Evolutionary conservation across 1,140 invertebrate genomes (phyloP).

Genomic region (Oryzaephilus surinamensis): DNA sequence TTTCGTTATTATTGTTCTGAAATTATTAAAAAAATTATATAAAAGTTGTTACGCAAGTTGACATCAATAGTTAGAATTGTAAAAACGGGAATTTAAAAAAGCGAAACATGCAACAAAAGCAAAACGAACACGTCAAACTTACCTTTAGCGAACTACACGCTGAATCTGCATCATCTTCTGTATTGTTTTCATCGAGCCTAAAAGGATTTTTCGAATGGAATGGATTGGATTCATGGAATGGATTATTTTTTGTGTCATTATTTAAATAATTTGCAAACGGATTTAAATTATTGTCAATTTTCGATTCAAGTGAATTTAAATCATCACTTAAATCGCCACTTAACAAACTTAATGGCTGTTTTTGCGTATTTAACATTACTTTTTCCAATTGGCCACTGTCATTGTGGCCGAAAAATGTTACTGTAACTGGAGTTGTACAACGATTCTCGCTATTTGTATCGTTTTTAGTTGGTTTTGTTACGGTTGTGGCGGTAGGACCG

Average conservation of each 20-base stretch:
- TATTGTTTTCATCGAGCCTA: constrained; percentile 14
- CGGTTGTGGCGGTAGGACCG: constrained; percentile 16
- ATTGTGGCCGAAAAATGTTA: constrained; percentile 44
- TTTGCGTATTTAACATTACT: constrained; percentile 23
- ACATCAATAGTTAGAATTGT: neutral
- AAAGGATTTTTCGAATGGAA: too few species aligned
- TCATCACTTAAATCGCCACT: constrained; percentile 12
- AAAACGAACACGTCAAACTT: constrained; percentile 36
- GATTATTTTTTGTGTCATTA: constrained; percentile 43
- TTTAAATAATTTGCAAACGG: constrained; percentile 36
- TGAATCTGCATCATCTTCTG: too few species aligned
- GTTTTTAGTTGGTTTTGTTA: constrained; percentile 8
- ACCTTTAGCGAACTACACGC: constrained; percentile 26
- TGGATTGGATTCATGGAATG: constrained; percentile 43
- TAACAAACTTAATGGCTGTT: constrained; percentile 23
- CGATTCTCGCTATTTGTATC: constrained; percentile 24
- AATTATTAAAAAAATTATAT: constrained; percentile 1
- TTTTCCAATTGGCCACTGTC: constrained; percentile 40
- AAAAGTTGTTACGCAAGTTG: constrained; percentile 1
- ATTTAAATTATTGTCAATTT: constrained; percentile 25
- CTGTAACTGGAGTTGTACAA: constrained; percentile 40
- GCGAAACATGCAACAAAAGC: constrained; percentile 22
- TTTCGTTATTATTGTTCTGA: constrained; percentile 6
- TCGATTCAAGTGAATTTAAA: constrained; percentile 10
- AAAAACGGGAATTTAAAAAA: too few species aligned